Base-by-base conservation (phyloP, 2,113 vertebrate species). In the Aepyceros melampus region DNA sequence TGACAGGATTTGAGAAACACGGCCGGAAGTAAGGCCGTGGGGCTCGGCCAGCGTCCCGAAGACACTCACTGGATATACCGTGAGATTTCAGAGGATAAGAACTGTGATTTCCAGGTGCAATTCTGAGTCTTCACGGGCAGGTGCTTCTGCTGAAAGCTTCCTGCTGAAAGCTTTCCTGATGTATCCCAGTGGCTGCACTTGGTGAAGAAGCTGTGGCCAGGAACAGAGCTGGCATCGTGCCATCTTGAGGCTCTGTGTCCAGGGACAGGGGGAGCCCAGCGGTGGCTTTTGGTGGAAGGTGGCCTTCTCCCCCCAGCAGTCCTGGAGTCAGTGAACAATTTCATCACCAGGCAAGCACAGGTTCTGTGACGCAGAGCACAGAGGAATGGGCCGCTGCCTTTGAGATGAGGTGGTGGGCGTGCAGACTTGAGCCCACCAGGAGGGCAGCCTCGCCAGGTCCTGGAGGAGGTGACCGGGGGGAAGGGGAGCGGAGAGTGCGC, bases 331-430 rank as follows among this genome's bases (percentile, higher is more conserved):
- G 10, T 5, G 45, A 60, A 14, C 31, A 45, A 31, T 14, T 12
- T 62, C n/a, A 21, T 53, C 56, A 23, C 17, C 5, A 36, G 81
- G 31, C 7, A 17, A n/a, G 17, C 2, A 0, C 2, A 62, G 27
- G 5, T 14, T 15, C 25, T 6, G 5, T 16, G 14, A 23, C 0
- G 2, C 82, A 17, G 29, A 40, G 16, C 17, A 0, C 1, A 0
- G 17, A 71, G 89, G 36, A 23, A 29, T 7, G 0, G 25, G 17
- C 25, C 27, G 7, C 51, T 29, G 23, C 9, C 6, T 23, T 7
- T 25, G 45, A 88, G 45, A 56, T 43, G 33, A 25, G 7, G 25
- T 33, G 7, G 40, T 62, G 60, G 19, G 78, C 16, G 8, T 6
- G 15, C 13, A 55, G n/a, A 64, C 6, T 12, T 51, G 55, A 76